These are phyloP conservation scores for Petroica traversi DNA, from an alignment of 2,113 vertebrate genomes.

Conservation along the genomic window DNA sequence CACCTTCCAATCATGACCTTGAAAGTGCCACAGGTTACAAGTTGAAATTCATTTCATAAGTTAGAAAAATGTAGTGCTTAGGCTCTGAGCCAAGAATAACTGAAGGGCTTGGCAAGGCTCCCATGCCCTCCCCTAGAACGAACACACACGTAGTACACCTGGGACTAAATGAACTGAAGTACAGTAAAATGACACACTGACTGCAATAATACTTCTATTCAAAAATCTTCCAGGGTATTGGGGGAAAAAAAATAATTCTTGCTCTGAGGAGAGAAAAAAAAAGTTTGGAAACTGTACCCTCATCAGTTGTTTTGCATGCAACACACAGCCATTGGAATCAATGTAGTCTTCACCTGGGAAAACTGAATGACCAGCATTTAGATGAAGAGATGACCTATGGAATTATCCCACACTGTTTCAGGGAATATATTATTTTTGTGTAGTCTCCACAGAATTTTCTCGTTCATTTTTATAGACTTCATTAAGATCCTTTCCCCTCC, in stretches of 20 bases:
- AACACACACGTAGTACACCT: constrained; percentile 65
- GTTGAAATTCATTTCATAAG: constrained; percentile 65
- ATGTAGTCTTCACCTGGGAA: background rate
- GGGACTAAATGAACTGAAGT: constrained; percentile 64
- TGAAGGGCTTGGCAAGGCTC: constrained; percentile 57
- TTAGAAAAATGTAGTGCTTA: constrained; percentile 67
- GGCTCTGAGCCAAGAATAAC: constrained; percentile 59
- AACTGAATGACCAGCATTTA: background rate
- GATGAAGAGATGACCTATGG: background rate
- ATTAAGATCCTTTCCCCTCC: background rate
- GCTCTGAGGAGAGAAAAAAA: background rate
- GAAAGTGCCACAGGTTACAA: constrained; percentile 67
- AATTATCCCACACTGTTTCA: background rate
- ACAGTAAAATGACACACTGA: constrained; percentile 61
- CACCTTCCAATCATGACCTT: constrained; percentile 65
- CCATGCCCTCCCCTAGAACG: constrained; percentile 31
- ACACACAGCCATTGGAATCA: background rate
- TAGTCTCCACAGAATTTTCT: constrained; percentile 31
- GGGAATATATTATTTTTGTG: background rate
- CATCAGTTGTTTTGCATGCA: background rate
- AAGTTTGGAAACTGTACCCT: background rate
- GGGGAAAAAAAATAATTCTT: background rate
- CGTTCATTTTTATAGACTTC: background rate
- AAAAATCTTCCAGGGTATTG: constrained; percentile 10
- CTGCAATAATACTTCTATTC: constrained; percentile 64